These are phyloP conservation scores for Dynastes maya DNA, from an alignment of 2,888 invertebrate species.

Conservation along the genomic window DNA sequence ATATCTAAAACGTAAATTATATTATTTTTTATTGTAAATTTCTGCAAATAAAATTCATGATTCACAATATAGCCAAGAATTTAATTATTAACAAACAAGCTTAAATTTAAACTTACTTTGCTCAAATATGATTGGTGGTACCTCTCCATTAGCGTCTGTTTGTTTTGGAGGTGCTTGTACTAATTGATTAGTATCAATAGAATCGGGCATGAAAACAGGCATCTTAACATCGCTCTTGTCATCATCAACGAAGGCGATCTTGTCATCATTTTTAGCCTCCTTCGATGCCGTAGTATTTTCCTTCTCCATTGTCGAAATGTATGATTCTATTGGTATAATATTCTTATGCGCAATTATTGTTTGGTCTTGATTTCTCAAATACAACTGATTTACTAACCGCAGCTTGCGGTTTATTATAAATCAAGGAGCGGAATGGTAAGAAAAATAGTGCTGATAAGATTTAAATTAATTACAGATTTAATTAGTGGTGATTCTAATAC, in stretches of 20 bases:
- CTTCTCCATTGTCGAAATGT: not conserved
- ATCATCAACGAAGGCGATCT: not conserved
- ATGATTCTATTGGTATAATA: not conserved
- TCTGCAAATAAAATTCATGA: too few species aligned
- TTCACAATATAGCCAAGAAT: too few species aligned
- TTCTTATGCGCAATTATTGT: not conserved
- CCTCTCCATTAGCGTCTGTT: slow-evolving; percentile 25
- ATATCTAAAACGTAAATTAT: too few species aligned
- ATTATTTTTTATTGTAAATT: too few species aligned
- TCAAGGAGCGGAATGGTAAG: not conserved
- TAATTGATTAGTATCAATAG: not conserved
- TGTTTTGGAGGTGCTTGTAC: slow-evolving; percentile 31
- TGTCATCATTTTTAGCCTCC: slow-evolving; percentile 8
- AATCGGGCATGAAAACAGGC: slow-evolving; percentile 2
- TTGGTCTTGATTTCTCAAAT: not conserved
- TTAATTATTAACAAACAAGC: too few species aligned
- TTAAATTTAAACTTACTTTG: not conserved
- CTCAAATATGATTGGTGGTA: slow-evolving; percentile 26
- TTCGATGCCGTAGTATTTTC: not conserved
- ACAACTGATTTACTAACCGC: slow-evolving; percentile 5
- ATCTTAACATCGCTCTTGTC: not conserved
- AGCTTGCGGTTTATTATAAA: slow-evolving; percentile 8
- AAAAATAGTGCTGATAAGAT: not conserved
- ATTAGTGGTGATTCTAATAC: not conserved
- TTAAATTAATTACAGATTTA: not conserved